Percentiles rank a stretch among this genome's conserved stretches.
phyloP scores from a whole-genome alignment of 2,113 vertebrate genomes.

The Myiagra hebetior region DNA sequence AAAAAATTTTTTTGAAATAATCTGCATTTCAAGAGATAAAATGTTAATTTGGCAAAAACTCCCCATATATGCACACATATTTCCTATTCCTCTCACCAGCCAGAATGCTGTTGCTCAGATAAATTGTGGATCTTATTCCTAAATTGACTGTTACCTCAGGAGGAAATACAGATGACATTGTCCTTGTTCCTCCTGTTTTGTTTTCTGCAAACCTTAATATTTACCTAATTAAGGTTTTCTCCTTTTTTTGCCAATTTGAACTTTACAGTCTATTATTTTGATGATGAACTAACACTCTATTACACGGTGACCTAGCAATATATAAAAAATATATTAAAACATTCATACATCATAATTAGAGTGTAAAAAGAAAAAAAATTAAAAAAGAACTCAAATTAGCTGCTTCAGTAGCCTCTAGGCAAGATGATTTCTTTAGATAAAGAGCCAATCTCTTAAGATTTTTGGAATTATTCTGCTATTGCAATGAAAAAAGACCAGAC shows the following conservation, averaged over 20 bases:
- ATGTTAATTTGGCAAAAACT: not conserved
- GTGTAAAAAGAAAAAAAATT: not conserved
- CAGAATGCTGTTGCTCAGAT: not conserved
- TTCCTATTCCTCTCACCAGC: not conserved
- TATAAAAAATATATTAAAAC: not conserved
- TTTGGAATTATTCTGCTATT: not conserved
- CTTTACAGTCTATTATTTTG: not conserved
- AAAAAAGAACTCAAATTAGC: not conserved
- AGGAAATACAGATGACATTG: not conserved
- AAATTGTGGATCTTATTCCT: not conserved
- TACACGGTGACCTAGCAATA: not conserved
- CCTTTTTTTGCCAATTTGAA: not conserved
- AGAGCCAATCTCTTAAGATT: not conserved
- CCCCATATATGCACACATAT: fast-evolving
- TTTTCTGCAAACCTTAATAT: not conserved
- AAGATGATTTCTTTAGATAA: not conserved
- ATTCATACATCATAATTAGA: not conserved
- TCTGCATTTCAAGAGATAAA: not conserved
- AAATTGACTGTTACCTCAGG: not conserved
- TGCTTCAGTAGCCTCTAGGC: not conserved
- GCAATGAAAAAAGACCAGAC: not conserved
- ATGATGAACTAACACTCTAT: not conserved
- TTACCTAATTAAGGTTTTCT: not conserved
- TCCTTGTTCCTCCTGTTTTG: not conserved
- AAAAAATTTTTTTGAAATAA: not conserved